Evolutionary conservation across 2,797 vertebrate genomes (phyloP).

Genomic region (Gallinago stenura): DNA sequence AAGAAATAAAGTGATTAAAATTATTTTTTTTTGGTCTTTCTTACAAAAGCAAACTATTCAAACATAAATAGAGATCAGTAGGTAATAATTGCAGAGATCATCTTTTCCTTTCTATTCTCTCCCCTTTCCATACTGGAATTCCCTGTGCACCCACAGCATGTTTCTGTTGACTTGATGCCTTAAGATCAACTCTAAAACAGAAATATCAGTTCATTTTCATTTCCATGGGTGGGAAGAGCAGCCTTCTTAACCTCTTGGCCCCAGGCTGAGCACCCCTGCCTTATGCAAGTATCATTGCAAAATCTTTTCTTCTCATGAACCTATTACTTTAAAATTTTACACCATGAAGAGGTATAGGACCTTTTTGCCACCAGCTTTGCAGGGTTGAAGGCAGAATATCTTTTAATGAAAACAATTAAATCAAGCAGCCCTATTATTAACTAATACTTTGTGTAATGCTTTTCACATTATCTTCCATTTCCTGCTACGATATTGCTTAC

Average conservation of each 20-base stretch:
- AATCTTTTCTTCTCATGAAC: neutral
- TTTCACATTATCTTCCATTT: constrained; percentile 14
- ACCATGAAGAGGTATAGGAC: neutral
- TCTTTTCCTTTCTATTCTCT: neutral
- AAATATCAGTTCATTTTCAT: neutral
- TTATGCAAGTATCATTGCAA: neutral
- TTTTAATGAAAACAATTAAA: neutral
- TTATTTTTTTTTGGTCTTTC: constrained; percentile 20
- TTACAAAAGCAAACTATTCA: neutral
- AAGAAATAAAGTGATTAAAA: constrained; percentile 83
- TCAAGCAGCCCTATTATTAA: neutral
- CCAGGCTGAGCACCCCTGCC: neutral
- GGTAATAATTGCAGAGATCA: neutral
- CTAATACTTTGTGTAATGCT: neutral
- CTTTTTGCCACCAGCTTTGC: neutral
- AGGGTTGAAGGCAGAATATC: neutral
- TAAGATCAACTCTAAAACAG: neutral
- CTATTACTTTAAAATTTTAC: neutral
- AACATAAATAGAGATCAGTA: neutral
- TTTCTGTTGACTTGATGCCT: neutral
- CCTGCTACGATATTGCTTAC: neutral
- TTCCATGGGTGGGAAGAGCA: neutral
- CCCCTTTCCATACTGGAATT: neutral
- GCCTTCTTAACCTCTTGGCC: neutral
- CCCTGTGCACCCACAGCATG: neutral